phyloP scores from a whole-genome alignment of 2,113 vertebrate genomes.

The Ailurus styani region DNA sequence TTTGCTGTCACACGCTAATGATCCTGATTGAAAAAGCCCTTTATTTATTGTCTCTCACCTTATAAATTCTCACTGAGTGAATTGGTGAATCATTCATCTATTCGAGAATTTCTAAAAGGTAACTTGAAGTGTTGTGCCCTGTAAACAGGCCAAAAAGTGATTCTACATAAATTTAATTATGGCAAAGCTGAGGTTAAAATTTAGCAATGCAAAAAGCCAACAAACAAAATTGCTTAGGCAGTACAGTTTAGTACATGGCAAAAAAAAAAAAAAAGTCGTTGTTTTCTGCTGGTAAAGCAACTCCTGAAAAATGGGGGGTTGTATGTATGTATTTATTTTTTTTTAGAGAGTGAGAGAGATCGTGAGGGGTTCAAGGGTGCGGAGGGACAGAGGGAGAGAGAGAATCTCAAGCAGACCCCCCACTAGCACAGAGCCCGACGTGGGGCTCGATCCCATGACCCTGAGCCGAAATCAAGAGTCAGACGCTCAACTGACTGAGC shows the following conservation, averaged over 20 bases:
- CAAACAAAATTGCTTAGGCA: neutral
- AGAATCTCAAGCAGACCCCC: neutral
- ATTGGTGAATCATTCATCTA: constrained; percentile 15
- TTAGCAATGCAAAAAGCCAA: neutral
- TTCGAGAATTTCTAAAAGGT: neutral
- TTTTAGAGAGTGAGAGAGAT: neutral
- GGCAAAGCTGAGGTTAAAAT: neutral
- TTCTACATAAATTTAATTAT: rapidly evolving
- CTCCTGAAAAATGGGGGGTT: neutral
- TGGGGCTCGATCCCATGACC: neutral
- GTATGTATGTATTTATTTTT: neutral
- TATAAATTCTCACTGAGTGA: neutral
- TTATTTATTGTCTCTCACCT: neutral
- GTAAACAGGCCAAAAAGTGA: neutral
- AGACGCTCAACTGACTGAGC: neutral
- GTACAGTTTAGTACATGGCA: neutral
- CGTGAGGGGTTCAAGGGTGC: no score
- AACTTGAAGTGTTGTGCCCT: neutral
- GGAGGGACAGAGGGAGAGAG: neutral
- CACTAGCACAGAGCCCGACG: neutral
- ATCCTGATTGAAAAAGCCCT: neutral
- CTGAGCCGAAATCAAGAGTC: neutral
- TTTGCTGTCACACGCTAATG: constrained; percentile 13
- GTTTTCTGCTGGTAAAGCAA: neutral
- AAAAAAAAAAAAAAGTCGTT: neutral